A percentile compares a stretch with the other conserved stretches of the same genome.
These are phyloP conservation scores for Ursus arctos DNA, from an alignment of 2,113 vertebrate genomes.

Conservation along the genomic window DNA sequence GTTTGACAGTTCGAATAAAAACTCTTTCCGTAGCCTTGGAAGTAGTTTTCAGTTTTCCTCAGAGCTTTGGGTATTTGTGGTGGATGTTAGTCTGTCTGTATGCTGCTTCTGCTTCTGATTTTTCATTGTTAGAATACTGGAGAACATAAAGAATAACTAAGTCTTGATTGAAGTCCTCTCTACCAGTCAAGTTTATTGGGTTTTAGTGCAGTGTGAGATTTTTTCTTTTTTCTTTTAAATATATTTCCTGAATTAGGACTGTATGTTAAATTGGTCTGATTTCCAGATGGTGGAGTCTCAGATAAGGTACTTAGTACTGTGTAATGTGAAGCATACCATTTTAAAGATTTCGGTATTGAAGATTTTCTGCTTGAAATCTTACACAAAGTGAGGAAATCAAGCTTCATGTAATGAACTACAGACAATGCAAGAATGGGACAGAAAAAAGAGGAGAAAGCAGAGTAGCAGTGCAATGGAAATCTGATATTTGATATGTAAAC, in stretches of 20 bases:
- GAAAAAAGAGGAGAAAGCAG: not conserved
- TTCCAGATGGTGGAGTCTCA: constrained; percentile 42
- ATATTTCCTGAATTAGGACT: not conserved
- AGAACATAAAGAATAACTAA: not conserved
- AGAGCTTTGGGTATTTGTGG: not conserved
- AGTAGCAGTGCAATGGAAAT: not conserved
- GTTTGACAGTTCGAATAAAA: not conserved
- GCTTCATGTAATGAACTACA: not conserved
- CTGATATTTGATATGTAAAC: constrained; percentile 57
- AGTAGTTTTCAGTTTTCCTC: not conserved
- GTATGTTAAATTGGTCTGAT: not conserved
- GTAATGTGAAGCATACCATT: not conserved
- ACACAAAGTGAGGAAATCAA: constrained; percentile 32
- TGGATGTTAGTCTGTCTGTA: not conserved
- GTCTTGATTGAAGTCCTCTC: not conserved
- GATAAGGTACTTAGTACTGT: constrained; percentile 31
- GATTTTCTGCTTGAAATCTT: constrained; percentile 71
- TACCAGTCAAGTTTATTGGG: not conserved
- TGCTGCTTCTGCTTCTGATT: not conserved
- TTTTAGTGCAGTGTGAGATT: not conserved
- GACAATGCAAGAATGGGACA: not conserved
- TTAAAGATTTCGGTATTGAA: constrained; percentile 42
- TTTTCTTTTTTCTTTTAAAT: not conserved
- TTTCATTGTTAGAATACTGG: not conserved
- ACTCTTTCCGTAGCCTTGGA: not conserved